These are phyloP conservation scores for Ancistrus triradiatus DNA, from an alignment of 2,113 vertebrate genomes.

Conservation along the genomic window DNA sequence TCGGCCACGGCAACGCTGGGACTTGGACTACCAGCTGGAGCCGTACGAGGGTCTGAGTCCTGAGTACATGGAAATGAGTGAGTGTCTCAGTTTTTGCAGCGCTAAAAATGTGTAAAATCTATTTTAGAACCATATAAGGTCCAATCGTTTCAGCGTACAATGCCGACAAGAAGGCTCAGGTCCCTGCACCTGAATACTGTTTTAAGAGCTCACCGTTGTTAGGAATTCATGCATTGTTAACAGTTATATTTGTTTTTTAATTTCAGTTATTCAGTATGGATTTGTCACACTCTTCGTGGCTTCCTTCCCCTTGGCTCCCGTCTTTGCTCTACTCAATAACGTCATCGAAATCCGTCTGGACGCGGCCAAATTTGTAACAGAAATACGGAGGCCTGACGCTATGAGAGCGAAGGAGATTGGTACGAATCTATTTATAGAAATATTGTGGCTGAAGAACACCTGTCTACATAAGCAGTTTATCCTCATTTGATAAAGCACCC, in stretches of 20 bases:
- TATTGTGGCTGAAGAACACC: too few species aligned
- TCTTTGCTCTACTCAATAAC: conserved; percentile 95
- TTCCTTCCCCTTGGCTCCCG: conserved; percentile 92
- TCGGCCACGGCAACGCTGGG: conserved; percentile 82
- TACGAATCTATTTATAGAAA: conserved; percentile 51
- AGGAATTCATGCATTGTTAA: too few species aligned
- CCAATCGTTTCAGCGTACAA: too few species aligned
- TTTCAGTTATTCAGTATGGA: conserved; percentile 91
- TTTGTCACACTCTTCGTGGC: conserved; percentile 97
- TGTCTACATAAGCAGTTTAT: too few species aligned
- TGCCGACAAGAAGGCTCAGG: too few species aligned
- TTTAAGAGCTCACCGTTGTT: too few species aligned
- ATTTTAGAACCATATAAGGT: too few species aligned
- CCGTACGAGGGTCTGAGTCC: conserved; percentile 88
- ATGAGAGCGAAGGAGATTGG: conserved; percentile 94
- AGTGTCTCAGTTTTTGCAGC: conserved; percentile 44
- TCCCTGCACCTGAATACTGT: too few species aligned
- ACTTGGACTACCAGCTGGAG: conserved; percentile 83
- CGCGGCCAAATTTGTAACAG: conserved; percentile 90
- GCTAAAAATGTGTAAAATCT: too few species aligned
- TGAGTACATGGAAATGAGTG: conserved; percentile 99
- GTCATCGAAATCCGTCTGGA: conserved; percentile 95
- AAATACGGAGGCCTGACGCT: conserved; percentile 86
- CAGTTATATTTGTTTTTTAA: conserved; percentile 37
- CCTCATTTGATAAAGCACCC: too few species aligned